Conservation (phyloP, 2,797 vertebrate genomes). For the Mycteria americana region DNA sequence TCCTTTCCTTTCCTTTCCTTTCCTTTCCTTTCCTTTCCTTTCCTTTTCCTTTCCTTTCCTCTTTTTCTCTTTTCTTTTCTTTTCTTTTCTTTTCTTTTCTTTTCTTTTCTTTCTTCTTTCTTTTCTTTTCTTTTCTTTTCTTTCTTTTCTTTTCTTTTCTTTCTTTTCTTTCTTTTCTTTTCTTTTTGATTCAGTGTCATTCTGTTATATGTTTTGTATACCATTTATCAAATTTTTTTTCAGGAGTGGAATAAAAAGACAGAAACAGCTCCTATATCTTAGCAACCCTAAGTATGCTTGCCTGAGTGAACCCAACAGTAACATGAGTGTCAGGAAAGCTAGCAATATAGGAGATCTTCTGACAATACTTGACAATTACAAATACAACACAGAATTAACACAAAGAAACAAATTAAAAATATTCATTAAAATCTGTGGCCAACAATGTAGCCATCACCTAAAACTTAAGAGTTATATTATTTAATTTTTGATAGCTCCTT, state of each 20-base stretch:
- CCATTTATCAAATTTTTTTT: background rate
- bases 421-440: background rate
- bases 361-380: background rate
- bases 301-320: background rate
- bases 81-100: background rate
- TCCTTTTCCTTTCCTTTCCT: background rate
- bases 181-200: background rate
- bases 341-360: background rate
- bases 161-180: background rate
- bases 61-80: background rate
- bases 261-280: background rate
- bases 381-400: background rate
- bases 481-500: background rate
- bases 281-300: background rate
- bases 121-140: background rate
- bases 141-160: background rate
- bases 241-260: background rate
- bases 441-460: background rate
- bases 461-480: background rate
- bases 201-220: background rate
- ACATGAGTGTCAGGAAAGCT: background rate
- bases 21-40: too few species aligned
- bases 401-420: background rate
- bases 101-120: background rate
- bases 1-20: background rate